Conservation (phyloP, 2,797 vertebrate genomes). For the Parauchenoglanis ngamensis region DNA sequence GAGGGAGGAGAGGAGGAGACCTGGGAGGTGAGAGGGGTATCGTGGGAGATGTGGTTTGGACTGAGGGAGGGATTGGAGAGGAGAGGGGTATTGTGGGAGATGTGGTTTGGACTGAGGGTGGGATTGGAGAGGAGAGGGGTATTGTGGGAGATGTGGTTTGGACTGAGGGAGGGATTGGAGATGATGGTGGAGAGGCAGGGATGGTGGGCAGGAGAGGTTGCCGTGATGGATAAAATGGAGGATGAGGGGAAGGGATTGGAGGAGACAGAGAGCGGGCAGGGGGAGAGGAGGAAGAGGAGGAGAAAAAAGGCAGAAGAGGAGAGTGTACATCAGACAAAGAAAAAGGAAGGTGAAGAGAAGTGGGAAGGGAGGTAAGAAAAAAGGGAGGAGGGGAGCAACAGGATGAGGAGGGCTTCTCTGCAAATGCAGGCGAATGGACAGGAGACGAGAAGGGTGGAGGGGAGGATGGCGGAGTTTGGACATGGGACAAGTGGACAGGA, state of each 20-base stretch:
- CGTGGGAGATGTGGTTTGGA: slow-evolving; percentile 27
- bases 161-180: slow-evolving; percentile 27
- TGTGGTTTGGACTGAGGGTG: background rate
- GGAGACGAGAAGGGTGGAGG: slow-evolving; percentile 43
- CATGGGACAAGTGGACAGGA: slow-evolving; percentile 5
- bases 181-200: slow-evolving; percentile 43
- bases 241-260: slow-evolving; percentile 10
- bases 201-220: slow-evolving; percentile 61
- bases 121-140: slow-evolving; percentile 4
- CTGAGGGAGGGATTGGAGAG: background rate
- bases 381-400: slow-evolving; percentile 46
- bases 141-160: background rate
- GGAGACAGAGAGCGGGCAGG: slow-evolving; percentile 8
- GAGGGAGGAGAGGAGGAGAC: background rate
- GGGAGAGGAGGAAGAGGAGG: background rate
- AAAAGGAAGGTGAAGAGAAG: slow-evolving; percentile 62
- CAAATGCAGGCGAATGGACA: background rate
- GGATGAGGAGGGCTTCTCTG: background rate
- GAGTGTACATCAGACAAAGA: slow-evolving; percentile 45
- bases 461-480: slow-evolving; percentile 37
- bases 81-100: slow-evolving; percentile 3
- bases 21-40: slow-evolving; percentile 35
- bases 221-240: slow-evolving; percentile 49
- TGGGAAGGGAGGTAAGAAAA: slow-evolving; percentile 56
- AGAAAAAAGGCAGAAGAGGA: slow-evolving; percentile 6